phyloP scores from a whole-genome alignment of 2,113 vertebrate species.

The Balaeniceps rex region DNA sequence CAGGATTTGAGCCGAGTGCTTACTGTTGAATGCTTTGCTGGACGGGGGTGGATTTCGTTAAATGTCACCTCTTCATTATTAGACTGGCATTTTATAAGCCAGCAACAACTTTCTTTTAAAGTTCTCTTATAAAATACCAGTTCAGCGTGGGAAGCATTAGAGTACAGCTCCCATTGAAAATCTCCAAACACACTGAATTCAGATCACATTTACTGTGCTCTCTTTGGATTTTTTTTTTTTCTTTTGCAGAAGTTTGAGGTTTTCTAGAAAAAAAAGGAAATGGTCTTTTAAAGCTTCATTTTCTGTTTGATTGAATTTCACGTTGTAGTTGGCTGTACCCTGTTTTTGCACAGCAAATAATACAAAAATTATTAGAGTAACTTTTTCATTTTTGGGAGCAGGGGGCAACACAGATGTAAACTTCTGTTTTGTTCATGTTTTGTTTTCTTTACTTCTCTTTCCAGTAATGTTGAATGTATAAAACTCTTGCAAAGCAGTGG shows the following conservation, averaged over 20 bases:
- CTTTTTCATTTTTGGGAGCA: not conserved
- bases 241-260: not conserved
- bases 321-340: not conserved
- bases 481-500: slow-evolving; percentile 93
- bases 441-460: slow-evolving; percentile 61
- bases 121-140: not conserved
- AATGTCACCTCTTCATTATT: slow-evolving; percentile 43
- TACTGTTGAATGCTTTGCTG: not conserved
- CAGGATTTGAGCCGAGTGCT: not conserved
- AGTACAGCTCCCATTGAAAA: not conserved
- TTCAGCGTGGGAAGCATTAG: not conserved
- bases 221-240: not conserved
- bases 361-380: not conserved
- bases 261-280: not conserved
- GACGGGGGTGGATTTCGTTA: slow-evolving; percentile 1
- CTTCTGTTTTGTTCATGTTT: slow-evolving; percentile 15
- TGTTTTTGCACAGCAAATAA: not conserved
- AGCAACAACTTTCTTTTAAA: not conserved
- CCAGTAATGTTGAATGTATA: slow-evolving; percentile 95
- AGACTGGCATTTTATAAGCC: slow-evolving; percentile 25
- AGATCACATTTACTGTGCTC: not conserved
- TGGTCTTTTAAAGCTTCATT: not conserved
- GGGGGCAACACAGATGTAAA: not conserved
- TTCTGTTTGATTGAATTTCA: not conserved
- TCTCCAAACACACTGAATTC: not conserved